Evolutionary conservation across 2,113 vertebrate species (phyloP).

Genomic region (Sus scrofa): DNA sequence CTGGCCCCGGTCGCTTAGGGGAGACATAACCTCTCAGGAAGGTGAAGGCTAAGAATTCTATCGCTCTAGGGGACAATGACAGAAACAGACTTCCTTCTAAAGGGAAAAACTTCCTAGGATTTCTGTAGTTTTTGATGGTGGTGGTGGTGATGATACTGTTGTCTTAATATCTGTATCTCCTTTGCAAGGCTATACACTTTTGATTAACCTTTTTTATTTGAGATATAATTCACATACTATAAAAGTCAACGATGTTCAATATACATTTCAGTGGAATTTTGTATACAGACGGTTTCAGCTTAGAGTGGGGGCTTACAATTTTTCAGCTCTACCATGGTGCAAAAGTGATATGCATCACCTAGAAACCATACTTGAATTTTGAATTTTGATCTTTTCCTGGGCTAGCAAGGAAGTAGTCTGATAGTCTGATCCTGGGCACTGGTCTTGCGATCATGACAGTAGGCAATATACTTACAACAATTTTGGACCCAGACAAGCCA

Average conservation of each 20-base stretch:
- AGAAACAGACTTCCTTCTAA: not conserved
- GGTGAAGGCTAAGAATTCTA: not conserved
- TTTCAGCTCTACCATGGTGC: not conserved
- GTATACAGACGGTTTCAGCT: not conserved
- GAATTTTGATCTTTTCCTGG: not conserved
- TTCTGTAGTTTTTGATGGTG: not conserved
- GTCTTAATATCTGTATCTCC: slow-evolving; percentile 34
- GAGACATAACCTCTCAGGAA: not conserved
- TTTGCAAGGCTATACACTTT: not conserved
- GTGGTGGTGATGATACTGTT: not conserved
- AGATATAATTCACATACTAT: not conserved
- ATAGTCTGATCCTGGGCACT: not conserved
- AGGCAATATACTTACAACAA: no score
- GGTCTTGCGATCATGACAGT: not conserved
- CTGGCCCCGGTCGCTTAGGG: not conserved
- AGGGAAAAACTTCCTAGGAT: not conserved
- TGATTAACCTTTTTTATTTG: slow-evolving; percentile 29
- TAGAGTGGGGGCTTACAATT: not conserved
- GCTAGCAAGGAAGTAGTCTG: not conserved
- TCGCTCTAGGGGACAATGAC: not conserved
- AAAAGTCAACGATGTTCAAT: not conserved
- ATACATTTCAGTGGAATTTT: not conserved
- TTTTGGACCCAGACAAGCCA: no score
- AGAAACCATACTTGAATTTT: not conserved
- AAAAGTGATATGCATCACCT: not conserved